These are phyloP conservation scores for Drosophila robusta DNA, from an alignment of 2,888 invertebrate genomes.

Conservation along the genomic window DNA sequence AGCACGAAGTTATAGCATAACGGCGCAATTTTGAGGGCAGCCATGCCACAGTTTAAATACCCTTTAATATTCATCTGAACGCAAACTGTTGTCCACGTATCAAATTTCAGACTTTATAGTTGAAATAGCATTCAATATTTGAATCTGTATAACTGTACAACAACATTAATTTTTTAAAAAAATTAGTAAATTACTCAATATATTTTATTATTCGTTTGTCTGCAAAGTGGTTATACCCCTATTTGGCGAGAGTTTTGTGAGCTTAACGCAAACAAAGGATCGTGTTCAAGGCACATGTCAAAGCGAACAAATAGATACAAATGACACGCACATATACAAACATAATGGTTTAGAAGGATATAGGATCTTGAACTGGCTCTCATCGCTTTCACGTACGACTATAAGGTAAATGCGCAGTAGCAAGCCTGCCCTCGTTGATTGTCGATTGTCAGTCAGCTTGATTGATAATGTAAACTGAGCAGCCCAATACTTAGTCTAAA, in stretches of 20 bases:
- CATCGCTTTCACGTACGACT: conserved; percentile 56
- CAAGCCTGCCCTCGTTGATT: conserved; percentile 30
- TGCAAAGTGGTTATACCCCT: neutral
- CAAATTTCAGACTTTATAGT: too few species aligned
- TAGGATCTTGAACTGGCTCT: conserved; percentile 33
- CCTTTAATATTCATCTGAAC: neutral
- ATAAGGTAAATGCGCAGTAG: conserved; percentile 53
- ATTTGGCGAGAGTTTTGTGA: conserved; percentile 1
- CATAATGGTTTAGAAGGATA: neutral
- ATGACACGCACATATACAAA: conserved; percentile 35
- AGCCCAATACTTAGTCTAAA: conserved; percentile 34
- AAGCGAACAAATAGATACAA: conserved; percentile 53
- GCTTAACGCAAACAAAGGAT: conserved; percentile 65
- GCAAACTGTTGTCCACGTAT: too few species aligned
- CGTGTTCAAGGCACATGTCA: conserved; percentile 61
- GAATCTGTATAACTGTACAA: too few species aligned
- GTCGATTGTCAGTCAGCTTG: conserved; percentile 74
- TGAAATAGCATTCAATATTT: too few species aligned
- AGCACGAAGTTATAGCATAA: conserved; percentile 25
- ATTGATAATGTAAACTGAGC: conserved; percentile 80
- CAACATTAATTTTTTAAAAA: too few species aligned
- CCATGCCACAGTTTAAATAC: neutral
- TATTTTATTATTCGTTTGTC: too few species aligned
- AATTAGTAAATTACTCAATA: too few species aligned
- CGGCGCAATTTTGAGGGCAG: neutral